Evolutionary conservation across 2,113 vertebrate species (phyloP).

Genomic region (Bambusicola thoracicus): DNA sequence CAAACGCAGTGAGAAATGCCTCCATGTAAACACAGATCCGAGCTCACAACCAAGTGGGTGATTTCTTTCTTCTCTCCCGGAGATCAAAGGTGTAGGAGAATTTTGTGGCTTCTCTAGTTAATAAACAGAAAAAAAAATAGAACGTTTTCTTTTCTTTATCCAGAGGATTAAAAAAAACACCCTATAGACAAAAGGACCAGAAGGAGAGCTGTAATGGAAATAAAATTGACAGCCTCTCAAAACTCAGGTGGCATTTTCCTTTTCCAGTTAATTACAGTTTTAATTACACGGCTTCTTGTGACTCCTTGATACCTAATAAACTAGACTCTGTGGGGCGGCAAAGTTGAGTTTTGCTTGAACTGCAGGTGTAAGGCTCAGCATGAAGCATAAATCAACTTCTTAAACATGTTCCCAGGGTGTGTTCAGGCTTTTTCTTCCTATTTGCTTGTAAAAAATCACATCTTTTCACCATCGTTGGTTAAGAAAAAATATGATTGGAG

Average conservation of each 20-base stretch:
- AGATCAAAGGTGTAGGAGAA: background rate
- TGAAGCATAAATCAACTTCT: constrained; percentile 86
- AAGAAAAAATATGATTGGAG: constrained; percentile 25
- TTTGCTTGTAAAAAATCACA: constrained; percentile 75
- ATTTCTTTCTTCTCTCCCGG: background rate
- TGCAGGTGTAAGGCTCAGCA: constrained; percentile 86
- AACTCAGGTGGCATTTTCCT: constrained; percentile 88
- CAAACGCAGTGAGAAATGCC: background rate
- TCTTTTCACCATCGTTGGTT: constrained; percentile 74
- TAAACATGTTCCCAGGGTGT: constrained; percentile 82
- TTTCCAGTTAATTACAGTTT: constrained; percentile 87
- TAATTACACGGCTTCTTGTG: constrained; percentile 87
- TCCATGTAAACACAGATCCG: fast-evolving
- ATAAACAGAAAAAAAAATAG: background rate
- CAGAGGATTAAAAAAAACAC: background rate
- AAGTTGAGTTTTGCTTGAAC: constrained; percentile 86
- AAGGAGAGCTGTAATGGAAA: constrained; percentile 82
- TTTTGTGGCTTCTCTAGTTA: background rate
- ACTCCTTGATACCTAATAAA: constrained; percentile 89
- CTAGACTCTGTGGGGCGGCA: constrained; percentile 84
- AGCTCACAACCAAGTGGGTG: background rate
- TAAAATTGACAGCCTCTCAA: constrained; percentile 87
- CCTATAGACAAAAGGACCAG: constrained; percentile 74
- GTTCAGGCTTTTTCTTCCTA: constrained; percentile 78
- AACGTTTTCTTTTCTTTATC: constrained; percentile 47